These are phyloP conservation scores for Gnathonemus echidnorhynchus DNA, from an alignment of 2,113 vertebrate genomes.

Conservation along the genomic window DNA sequence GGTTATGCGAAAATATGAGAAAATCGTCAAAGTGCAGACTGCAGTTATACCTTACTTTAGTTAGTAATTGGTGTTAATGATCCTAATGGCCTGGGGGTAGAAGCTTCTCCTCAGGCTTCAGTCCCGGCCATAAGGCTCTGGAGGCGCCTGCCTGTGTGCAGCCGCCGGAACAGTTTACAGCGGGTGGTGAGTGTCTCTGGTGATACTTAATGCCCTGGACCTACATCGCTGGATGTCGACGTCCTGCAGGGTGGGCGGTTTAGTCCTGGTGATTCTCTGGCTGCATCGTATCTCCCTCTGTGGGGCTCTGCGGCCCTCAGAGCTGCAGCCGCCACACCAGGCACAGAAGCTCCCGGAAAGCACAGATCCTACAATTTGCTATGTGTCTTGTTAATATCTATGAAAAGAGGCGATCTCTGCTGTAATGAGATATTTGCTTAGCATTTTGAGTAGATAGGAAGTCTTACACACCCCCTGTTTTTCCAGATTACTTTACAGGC, in stretches of 20 bases:
- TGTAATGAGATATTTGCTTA: background rate
- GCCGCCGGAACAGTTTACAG: too few relatives aligned
- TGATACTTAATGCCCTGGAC: too few relatives aligned
- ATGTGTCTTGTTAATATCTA: background rate
- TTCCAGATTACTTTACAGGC: background rate
- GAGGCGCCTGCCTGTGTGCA: too few relatives aligned
- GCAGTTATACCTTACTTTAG: background rate
- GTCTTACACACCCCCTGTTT: background rate
- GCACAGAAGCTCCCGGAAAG: background rate
- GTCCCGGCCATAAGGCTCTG: too few relatives aligned
- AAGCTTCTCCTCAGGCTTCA: too few relatives aligned
- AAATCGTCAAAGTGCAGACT: background rate
- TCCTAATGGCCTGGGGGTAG: too few relatives aligned
- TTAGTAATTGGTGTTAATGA: background rate
- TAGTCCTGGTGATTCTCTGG: background rate
- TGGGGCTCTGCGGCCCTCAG: background rate
- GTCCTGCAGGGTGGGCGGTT: background rate
- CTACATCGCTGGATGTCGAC: background rate
- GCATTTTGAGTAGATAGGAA: background rate
- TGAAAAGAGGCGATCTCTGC: background rate
- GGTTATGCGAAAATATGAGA: background rate
- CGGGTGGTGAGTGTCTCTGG: too few relatives aligned
- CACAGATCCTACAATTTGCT: background rate
- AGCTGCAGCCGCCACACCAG: background rate
- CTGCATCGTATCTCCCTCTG: background rate